Evolutionary conservation across 1,140 invertebrate species (phyloP).

Genomic region (Muscidifurax raptorellus): DNA sequence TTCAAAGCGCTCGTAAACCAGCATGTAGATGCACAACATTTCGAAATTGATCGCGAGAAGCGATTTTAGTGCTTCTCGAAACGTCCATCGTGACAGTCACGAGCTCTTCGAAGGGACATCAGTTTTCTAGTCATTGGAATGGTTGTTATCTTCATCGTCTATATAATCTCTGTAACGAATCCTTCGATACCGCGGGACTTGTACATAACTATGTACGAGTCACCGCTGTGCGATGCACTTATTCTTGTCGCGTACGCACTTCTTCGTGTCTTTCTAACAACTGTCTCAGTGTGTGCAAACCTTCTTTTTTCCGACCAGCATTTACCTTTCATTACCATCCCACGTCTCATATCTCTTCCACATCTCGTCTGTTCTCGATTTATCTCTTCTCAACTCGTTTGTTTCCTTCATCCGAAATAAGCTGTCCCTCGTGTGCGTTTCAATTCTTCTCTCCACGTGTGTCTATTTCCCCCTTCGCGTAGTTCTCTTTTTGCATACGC

Average conservation of each 20-base stretch:
- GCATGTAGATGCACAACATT: too few species aligned
- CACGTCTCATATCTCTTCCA: neutral
- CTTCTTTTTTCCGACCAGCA: neutral
- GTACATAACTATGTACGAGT: too few species aligned
- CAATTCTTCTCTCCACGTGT: neutral
- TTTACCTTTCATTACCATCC: conserved; percentile 9
- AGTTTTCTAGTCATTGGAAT: neutral
- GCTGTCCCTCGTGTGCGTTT: neutral
- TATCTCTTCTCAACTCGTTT: neutral
- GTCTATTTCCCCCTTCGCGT: neutral
- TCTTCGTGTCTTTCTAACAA: neutral
- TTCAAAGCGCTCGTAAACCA: conserved; percentile 20
- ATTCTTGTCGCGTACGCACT: conserved; percentile 12
- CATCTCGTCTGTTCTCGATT: neutral
- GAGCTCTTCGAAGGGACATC: neutral
- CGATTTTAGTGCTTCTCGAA: neutral
- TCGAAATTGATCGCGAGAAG: neutral
- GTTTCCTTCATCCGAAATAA: neutral
- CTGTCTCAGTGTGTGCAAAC: neutral
- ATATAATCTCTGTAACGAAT: neutral
- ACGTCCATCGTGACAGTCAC: too few species aligned
- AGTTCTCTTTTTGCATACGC: neutral
- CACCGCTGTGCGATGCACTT: neutral
- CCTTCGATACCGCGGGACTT: neutral
- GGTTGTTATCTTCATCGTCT: neutral